Evolutionary conservation across 2,113 vertebrate species (phyloP).

Genomic region (Ophiodon elongatus): DNA sequence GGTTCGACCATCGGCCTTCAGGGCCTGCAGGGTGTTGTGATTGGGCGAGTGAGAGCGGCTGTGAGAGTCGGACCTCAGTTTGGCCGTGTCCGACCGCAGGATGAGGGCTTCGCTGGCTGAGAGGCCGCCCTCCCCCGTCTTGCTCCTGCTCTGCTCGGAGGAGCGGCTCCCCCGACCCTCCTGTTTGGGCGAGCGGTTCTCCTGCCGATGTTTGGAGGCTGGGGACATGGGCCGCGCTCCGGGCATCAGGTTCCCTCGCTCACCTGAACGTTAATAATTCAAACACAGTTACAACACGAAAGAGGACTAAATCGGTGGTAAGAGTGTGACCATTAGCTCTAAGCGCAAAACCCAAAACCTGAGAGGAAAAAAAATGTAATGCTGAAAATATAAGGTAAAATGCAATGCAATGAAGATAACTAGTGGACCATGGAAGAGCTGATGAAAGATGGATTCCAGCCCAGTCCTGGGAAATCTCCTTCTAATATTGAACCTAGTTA

Average conservation of each 20-base stretch:
- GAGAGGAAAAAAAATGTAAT: slow-evolving; percentile 26
- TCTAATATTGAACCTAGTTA: slow-evolving; percentile 2
- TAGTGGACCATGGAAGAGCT: slow-evolving; percentile 62
- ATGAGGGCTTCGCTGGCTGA: slow-evolving; percentile 95
- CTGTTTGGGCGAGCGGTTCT: slow-evolving; percentile 90
- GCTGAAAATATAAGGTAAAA: slow-evolving; percentile 50
- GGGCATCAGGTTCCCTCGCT: slow-evolving; percentile 88
- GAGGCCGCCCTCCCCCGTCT: slow-evolving; percentile 86
- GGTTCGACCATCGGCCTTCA: slow-evolving; percentile 92
- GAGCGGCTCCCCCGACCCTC: slow-evolving; percentile 89
- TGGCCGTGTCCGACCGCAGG: slow-evolving; percentile 94
- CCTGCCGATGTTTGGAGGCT: slow-evolving; percentile 90
- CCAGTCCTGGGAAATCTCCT: slow-evolving; percentile 51
- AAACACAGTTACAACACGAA: slow-evolving; percentile 58
- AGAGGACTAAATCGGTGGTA: background rate
- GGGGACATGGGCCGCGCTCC: slow-evolving; percentile 87
- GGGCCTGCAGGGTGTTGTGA: slow-evolving; percentile 96
- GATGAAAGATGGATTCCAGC: slow-evolving; percentile 75
- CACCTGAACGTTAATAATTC: slow-evolving; percentile 85
- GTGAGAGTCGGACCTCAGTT: slow-evolving; percentile 95
- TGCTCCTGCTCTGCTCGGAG: slow-evolving; percentile 90
- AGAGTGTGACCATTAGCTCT: slow-evolving; percentile 2
- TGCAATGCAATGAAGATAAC: slow-evolving; percentile 49
- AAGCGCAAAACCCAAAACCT: slow-evolving; percentile 9
- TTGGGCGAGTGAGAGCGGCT: slow-evolving; percentile 97